Evolutionary conservation across 2,113 vertebrate species (phyloP).

Genomic region (Haplochromis burtoni): DNA sequence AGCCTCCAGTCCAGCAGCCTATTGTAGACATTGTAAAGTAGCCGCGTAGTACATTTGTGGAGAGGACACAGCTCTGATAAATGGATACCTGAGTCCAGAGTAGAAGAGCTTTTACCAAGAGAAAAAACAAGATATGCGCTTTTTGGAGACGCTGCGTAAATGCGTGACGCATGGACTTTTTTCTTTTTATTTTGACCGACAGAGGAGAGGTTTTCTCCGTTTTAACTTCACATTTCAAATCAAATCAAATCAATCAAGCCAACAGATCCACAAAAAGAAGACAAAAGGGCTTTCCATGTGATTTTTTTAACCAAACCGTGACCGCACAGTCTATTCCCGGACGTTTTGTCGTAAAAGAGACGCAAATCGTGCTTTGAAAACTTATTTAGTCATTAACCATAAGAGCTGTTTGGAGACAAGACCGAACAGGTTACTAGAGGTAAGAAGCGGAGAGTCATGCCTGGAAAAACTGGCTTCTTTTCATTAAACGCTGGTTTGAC

Average conservation of each 20-base stretch:
- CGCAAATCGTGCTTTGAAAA: not conserved
- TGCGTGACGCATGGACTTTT: slow-evolving; percentile 8
- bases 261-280: not conserved
- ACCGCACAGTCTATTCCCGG: not conserved
- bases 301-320: not conserved
- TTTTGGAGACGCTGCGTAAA: slow-evolving; percentile 37
- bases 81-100: slow-evolving; percentile 22
- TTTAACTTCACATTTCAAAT: not conserved
- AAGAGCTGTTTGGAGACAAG: slow-evolving; percentile 53
- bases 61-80: not conserved
- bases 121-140: not conserved
- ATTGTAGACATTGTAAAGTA: slow-evolving; percentile 10
- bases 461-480: slow-evolving; percentile 62
- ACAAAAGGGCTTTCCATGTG: not conserved
- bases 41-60: not conserved
- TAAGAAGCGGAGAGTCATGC: slow-evolving; percentile 31
- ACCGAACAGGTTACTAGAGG: slow-evolving; percentile 59
- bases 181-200: not conserved
- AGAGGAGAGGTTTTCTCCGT: not conserved
- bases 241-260: not conserved
- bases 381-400: slow-evolving; percentile 40
- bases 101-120: not conserved
- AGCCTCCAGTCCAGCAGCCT: slow-evolving; percentile 27
- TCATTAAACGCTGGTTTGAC: slow-evolving; percentile 21
- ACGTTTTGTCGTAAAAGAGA: not conserved